phyloP scores from a whole-genome alignment of 2,888 invertebrate species.

The Stenichneumon culpator region DNA sequence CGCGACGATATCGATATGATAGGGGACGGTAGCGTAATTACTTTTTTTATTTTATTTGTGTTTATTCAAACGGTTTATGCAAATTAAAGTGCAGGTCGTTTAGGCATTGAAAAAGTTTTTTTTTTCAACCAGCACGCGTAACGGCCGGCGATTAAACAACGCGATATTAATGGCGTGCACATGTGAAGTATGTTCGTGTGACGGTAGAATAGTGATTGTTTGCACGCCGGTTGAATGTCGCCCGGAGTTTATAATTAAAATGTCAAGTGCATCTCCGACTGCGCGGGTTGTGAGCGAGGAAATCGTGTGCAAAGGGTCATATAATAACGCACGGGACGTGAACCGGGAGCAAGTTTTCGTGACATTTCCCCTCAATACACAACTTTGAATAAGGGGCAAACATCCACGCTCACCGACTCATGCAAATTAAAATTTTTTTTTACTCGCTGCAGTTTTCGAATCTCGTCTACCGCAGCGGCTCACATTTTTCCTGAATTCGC shows the following conservation, averaged over 20 bases:
- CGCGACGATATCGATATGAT: background rate
- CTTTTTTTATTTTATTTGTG: background rate
- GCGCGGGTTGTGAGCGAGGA: constrained; percentile 2
- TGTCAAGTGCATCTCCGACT: constrained; percentile 50
- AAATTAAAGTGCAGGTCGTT: background rate
- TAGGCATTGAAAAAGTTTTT: background rate
- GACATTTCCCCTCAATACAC: constrained; percentile 13
- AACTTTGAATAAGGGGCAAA: constrained; percentile 23
- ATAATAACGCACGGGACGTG: constrained; percentile 4
- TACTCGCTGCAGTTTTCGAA: background rate
- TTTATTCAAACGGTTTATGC: background rate
- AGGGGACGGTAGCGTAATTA: background rate
- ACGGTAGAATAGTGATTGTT: constrained; percentile 39
- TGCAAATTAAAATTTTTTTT: constrained; percentile 35
- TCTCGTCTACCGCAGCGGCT: background rate
- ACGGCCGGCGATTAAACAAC: background rate
- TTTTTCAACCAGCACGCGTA: background rate
- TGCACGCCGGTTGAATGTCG: constrained; percentile 22
- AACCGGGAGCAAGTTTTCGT: constrained; percentile 19
- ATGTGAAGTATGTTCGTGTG: background rate
- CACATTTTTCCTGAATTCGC: background rate
- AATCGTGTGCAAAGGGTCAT: constrained; percentile 34
- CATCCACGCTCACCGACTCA: constrained; percentile 1
- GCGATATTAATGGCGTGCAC: constrained; percentile 12
- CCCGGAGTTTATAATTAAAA: constrained; percentile 59